Base-by-base conservation (phyloP, 2,888 invertebrate genomes). In the Eremobia ochroleuca region DNA sequence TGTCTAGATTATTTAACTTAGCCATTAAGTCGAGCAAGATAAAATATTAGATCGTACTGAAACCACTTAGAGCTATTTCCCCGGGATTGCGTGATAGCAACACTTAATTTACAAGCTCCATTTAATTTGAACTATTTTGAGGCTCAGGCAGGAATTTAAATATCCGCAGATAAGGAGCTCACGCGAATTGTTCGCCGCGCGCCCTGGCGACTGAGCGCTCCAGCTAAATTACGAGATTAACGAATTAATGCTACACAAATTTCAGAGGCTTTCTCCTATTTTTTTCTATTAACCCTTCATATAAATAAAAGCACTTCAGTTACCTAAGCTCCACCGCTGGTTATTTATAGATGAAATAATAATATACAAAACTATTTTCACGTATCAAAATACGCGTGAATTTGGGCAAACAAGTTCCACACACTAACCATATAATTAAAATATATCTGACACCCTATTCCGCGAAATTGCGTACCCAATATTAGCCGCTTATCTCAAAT, bases 81-180 rank as follows among this genome's bases (percentile, higher is more conserved):
- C 92, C 89, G 87, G 93, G 94, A 95, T 96, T 94, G 96, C 96
- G 96, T 97, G 96, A 96, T 95, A 93, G 95, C 96, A 95, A 96
- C 96, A 96, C 96, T 96, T 96, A 96, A 96, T 96, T 96, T 95
- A 96, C 94, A 94, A 94, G 94, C 94, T 93, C 94, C 94, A 92
- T 95, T 95, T 94, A 94, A 95, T 94, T 94, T 94, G 91, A 95
- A 94, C 95, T 95, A 95, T 95, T 95, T 94, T 94, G 94, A 94
- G 94, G 93, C 93, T 94, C 92, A 91, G 91, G 89, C 90, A 88
- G 94, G 94, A 94, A 94, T 95, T 95, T 94, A 95, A 95, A 95
- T 94, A 94, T 94, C 93, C 93, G 89, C 90, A 96, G 96, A 97
- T 97, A 97, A 97, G 96, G 92, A 94, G 93, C 93, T 93, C 96